Conservation (phyloP, 2,113 vertebrate genomes). For the Dendropsophus ebraccatus region DNA sequence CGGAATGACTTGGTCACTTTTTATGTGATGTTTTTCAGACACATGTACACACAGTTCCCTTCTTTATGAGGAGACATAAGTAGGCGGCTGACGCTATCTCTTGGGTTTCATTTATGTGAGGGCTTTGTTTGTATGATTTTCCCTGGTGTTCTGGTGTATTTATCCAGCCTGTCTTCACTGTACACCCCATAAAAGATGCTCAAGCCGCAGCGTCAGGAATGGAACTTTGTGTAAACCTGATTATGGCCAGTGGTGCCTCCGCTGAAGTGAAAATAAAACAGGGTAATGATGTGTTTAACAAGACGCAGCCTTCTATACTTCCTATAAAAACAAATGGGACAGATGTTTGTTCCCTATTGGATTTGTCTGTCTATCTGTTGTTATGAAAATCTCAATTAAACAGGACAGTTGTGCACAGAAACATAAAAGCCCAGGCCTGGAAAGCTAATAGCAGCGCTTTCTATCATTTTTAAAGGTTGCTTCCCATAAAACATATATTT, state of each 20-base stretch:
- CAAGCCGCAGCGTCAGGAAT: slow-evolving; percentile 1
- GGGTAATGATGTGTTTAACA: slow-evolving; percentile 57
- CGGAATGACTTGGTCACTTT: background rate
- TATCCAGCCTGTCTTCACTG: slow-evolving; percentile 11
- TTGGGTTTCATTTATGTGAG: background rate
- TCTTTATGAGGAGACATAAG: slow-evolving; percentile 31
- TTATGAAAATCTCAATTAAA: slow-evolving; percentile 32
- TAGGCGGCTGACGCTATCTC: background rate
- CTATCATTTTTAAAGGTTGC: slow-evolving; percentile 21
- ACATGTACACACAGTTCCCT: background rate
- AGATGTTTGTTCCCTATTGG: slow-evolving; percentile 39
- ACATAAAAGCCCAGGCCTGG: slow-evolving; percentile 21
- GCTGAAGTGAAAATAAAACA: slow-evolving; percentile 37
- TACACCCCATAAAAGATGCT: slow-evolving; percentile 45
- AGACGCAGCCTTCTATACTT: slow-evolving; percentile 17
- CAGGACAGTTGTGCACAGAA: background rate
- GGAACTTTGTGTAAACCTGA: slow-evolving; percentile 33
- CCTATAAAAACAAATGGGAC: slow-evolving; percentile 28
- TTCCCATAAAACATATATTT: slow-evolving; percentile 3
- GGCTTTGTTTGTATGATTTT: slow-evolving; percentile 11
- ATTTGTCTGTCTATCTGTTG: slow-evolving; percentile 35
- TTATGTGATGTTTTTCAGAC: background rate
- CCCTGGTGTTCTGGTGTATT: slow-evolving; percentile 21
- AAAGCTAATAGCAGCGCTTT: background rate
- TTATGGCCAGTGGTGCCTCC: slow-evolving; percentile 41